Conservation (phyloP, 2,797 vertebrate genomes). For the Tapera naevia region DNA sequence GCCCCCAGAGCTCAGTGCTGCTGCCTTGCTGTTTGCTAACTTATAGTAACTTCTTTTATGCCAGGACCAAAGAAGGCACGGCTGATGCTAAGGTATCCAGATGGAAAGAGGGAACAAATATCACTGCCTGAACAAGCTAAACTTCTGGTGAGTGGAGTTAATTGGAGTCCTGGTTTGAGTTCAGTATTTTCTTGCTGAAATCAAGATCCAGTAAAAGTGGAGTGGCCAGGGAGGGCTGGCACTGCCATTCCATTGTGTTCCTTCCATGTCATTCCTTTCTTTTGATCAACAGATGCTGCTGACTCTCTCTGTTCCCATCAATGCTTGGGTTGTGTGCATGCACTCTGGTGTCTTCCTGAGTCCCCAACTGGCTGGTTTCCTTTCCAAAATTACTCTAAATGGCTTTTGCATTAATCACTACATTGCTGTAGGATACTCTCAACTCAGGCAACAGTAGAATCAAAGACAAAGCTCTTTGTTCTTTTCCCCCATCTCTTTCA, state of each 20-base stretch:
- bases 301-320: neutral
- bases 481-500: neutral
- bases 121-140: conserved; percentile 94
- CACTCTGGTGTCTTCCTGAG: neutral
- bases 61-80: conserved; percentile 98
- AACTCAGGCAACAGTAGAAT: neutral
- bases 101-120: conserved; percentile 97
- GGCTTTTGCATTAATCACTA: neutral
- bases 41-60: conserved; percentile 20
- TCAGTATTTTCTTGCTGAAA: neutral
- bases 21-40: conserved; percentile 5
- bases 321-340: neutral
- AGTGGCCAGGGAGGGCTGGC: neutral
- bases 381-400: neutral
- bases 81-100: conserved; percentile 97
- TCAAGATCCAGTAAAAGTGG: accelerated
- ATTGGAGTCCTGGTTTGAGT: neutral
- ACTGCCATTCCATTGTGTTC: neutral
- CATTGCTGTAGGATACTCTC: neutral
- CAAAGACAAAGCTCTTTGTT: neutral
- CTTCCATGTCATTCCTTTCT: neutral
- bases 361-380: neutral
- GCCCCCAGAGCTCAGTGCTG: neutral
- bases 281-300: neutral
- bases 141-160: conserved; percentile 85